These are phyloP conservation scores for Nanger granti DNA, from an alignment of 2,113 vertebrate species.

Conservation along the genomic window DNA sequence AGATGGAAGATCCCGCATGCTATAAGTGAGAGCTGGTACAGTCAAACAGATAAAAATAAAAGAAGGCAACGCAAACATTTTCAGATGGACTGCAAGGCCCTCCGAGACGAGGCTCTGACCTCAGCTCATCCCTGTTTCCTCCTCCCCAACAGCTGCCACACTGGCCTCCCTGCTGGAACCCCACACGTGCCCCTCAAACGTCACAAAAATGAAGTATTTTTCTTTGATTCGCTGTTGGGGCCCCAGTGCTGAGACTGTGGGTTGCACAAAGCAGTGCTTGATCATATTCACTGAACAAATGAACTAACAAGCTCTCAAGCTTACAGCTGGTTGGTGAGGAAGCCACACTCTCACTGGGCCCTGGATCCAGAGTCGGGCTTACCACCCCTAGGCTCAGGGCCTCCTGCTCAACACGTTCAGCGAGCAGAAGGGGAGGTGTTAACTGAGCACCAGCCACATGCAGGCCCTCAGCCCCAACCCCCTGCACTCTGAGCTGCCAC, in stretches of 20 bases:
- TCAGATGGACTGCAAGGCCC: neutral
- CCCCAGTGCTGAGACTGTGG: neutral
- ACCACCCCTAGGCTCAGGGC: accelerated
- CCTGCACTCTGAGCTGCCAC: accelerated
- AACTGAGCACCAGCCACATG: neutral
- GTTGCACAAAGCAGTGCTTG: neutral
- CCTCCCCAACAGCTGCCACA: neutral
- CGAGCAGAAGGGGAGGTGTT: accelerated
- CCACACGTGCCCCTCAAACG: too few relatives aligned
- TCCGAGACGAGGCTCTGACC: neutral
- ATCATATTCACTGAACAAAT: neutral
- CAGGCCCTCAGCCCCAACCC: accelerated
- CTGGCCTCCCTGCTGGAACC: neutral
- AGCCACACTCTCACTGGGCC: neutral
- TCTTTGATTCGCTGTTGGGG: too few relatives aligned
- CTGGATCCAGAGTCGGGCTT: neutral
- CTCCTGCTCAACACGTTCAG: neutral
- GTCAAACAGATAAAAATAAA: neutral
- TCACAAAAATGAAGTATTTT: too few relatives aligned
- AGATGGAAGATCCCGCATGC: neutral
- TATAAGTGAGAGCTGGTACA: neutral
- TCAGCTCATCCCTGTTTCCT: too few relatives aligned
- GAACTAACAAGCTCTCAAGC: neutral
- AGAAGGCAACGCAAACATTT: neutral
- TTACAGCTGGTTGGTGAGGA: neutral